Conservation (phyloP, 2,113 vertebrate species). For the Fukomys damarensis region DNA sequence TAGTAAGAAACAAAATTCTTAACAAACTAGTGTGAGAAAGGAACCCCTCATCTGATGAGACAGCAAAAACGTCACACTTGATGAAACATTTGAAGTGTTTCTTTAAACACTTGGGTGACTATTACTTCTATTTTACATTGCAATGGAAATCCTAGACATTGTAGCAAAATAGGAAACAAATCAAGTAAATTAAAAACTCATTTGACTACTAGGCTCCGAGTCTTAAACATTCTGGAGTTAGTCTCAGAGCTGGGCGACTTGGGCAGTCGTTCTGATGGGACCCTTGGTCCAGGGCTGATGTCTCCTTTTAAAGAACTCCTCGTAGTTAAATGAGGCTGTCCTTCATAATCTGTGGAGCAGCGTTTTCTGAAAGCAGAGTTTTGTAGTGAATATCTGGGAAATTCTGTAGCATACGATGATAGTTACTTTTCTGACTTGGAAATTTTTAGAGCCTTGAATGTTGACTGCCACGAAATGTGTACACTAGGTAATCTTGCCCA, state of each 20-base stretch:
- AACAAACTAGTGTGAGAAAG: not conserved
- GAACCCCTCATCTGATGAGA: not conserved
- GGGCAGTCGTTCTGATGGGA: not conserved
- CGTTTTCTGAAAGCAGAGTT: not conserved
- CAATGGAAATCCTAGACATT: not conserved
- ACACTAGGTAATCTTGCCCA: not conserved
- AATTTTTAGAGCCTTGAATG: not conserved
- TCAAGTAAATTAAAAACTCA: not conserved
- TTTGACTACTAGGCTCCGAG: not conserved
- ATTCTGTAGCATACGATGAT: not conserved
- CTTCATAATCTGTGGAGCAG: not conserved
- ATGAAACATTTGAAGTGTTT: not conserved
- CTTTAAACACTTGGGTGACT: not conserved
- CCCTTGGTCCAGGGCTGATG: not conserved
- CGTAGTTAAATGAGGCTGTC: not conserved
- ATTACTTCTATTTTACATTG: not conserved
- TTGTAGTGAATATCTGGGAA: not conserved
- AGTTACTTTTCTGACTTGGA: not conserved
- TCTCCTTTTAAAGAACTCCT: not conserved
- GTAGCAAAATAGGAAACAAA: not conserved
- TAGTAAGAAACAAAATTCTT: not conserved
- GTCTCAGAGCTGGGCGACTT: not conserved
- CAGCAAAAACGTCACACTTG: not conserved
- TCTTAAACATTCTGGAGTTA: not conserved
- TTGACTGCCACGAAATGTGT: not conserved